Percentiles rank a stretch among this genome's conserved stretches.
These are phyloP conservation scores for Phymastichus coffea DNA, from an alignment of 1,140 invertebrate genomes.

Conservation along the genomic window DNA sequence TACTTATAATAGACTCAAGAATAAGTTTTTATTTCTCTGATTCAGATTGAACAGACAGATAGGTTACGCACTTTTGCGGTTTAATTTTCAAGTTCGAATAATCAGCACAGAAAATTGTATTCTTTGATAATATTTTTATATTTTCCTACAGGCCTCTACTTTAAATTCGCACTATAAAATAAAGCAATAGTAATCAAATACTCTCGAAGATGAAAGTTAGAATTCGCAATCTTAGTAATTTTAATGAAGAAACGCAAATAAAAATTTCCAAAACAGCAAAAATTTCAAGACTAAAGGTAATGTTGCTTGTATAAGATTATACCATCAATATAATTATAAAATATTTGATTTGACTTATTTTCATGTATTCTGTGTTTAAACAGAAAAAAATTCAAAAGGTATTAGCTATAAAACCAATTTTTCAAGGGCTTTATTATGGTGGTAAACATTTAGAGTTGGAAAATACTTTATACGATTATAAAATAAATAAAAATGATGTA, in stretches of 20 bases:
- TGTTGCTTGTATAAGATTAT: background rate
- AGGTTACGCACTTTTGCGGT: no score
- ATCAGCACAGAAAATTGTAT: no score
- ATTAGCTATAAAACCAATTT: conserved; percentile 59
- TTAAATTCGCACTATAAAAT: no score
- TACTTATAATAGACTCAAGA: no score
- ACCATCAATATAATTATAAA: background rate
- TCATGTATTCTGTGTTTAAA: background rate
- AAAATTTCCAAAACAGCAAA: conserved; percentile 61
- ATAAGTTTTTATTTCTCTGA: no score
- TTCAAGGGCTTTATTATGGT: conserved; percentile 72
- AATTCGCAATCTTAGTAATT: conserved; percentile 60
- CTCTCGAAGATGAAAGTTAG: conserved; percentile 66
- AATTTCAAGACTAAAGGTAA: conserved; percentile 54
- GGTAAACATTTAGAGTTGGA: conserved; percentile 78
- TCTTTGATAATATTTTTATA: no score
- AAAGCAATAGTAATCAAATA: no score
- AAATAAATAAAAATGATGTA: conserved; percentile 75
- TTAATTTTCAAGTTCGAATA: no score
- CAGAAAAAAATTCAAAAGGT: conserved; percentile 58
- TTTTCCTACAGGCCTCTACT: no score
- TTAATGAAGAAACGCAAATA: conserved; percentile 51
- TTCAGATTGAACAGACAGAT: no score
- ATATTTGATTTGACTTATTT: background rate
- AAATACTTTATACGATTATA: conserved; percentile 75